phyloP scores from a whole-genome alignment of 2,888 invertebrate species.

The Clunio marinus region DNA sequence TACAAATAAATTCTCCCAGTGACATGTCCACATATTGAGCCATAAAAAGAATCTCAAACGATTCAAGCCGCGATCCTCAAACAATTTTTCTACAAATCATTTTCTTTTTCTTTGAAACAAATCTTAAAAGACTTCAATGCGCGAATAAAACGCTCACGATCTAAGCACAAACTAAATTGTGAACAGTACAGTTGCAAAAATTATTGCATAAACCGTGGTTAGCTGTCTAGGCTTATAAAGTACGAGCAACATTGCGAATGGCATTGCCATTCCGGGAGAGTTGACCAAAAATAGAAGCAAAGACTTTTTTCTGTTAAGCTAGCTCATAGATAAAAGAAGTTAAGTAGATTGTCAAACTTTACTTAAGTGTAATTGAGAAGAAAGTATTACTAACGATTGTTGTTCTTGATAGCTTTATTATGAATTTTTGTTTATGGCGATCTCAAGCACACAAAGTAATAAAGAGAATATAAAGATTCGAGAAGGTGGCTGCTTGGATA shows the following conservation, averaged over 20 bases:
- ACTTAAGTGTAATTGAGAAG: too few species aligned
- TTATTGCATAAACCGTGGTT: constrained; percentile 16
- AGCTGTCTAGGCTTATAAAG: background rate
- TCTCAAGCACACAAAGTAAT: background rate
- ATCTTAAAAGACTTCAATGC: background rate
- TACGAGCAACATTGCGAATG: background rate
- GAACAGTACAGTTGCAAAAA: constrained; percentile 1
- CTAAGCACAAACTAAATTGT: background rate
- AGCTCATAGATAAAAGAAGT: constrained; percentile 5
- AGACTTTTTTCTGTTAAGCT: constrained; percentile 1
- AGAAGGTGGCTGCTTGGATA: background rate
- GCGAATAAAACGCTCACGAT: background rate
- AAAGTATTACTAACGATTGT: too few species aligned
- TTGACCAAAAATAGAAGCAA: constrained; percentile 31
- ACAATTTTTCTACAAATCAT: background rate
- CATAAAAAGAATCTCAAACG: constrained; percentile 1
- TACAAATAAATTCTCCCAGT: background rate
- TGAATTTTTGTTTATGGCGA: background rate
- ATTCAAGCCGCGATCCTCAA: background rate
- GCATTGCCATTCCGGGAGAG: constrained; percentile 9
- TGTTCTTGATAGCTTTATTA: too few species aligned
- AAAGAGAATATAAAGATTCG: background rate
- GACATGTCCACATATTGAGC: constrained; percentile 17
- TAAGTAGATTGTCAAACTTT: too few species aligned
- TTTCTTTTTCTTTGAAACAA: background rate